Conservation (phyloP, 2,888 invertebrate species). For the Drosophila barbarae region DNA sequence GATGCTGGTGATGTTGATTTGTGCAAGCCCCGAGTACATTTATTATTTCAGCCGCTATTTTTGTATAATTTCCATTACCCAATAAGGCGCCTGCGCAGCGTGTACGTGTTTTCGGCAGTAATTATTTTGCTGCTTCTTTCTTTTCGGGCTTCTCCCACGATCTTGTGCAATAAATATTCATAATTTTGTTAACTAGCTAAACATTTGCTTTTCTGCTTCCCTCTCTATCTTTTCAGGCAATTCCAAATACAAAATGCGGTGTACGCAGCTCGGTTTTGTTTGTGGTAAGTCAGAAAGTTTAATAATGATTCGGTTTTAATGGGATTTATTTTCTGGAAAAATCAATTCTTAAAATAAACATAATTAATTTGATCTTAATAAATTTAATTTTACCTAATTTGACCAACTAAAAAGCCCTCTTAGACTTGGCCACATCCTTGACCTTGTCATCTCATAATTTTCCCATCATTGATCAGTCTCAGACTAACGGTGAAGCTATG, state of each 20-base stretch:
- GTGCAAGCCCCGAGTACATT: conserved; percentile 43
- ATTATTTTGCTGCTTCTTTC: conserved; percentile 32
- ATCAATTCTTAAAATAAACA: not conserved
- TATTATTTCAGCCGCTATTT: conserved; percentile 46
- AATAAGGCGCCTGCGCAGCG: conserved; percentile 42
- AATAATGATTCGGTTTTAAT: not conserved
- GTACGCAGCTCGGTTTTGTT: conserved; percentile 52
- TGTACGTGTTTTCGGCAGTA: conserved; percentile 41
- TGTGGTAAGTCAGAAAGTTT: conserved; percentile 62
- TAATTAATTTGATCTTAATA: not conserved
- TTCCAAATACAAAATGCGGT: conserved; percentile 68
- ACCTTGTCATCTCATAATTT: conserved; percentile 56
- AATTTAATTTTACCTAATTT: not conserved
- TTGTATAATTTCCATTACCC: conserved; percentile 59
- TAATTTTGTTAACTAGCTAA: conserved; percentile 51
- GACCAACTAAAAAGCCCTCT: conserved; percentile 8
- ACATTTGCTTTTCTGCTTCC: conserved; percentile 40
- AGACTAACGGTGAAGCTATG: conserved; percentile 50
- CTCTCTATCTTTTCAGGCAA: conserved; percentile 63
- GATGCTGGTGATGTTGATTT: conserved; percentile 20
- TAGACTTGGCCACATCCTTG: conserved; percentile 52
- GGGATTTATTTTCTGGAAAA: not conserved
- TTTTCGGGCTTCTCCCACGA: conserved; percentile 58
- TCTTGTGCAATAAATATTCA: conserved; percentile 66
- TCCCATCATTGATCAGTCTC: conserved; percentile 54